Percentiles rank a stretch among this genome's conserved stretches.
Evolutionary conservation across 2,113 vertebrate species (phyloP).

Genomic region (Brachyhypopomus occidentalis): DNA sequence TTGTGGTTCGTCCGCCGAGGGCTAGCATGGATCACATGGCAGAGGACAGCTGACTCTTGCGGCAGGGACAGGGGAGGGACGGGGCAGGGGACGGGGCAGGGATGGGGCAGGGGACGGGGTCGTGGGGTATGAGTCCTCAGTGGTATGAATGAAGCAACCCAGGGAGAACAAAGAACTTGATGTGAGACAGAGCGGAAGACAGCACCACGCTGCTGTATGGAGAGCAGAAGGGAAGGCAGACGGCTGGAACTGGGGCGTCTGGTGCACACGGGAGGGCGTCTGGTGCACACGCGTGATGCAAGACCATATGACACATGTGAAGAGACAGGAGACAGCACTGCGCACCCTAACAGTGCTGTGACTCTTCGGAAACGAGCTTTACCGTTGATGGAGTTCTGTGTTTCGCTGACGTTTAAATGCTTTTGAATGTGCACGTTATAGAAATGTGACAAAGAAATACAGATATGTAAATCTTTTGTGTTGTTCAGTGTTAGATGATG

Average conservation of each 20-base stretch:
- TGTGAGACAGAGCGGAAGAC: background rate
- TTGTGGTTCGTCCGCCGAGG: background rate
- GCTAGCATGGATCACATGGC: background rate
- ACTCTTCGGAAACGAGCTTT: background rate
- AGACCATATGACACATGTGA: conserved; percentile 5
- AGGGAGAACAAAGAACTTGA: conserved; percentile 28
- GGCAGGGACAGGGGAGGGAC: background rate
- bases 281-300: conserved; percentile 28
- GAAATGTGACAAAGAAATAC: background rate
- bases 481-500: background rate
- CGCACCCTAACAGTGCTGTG: background rate
- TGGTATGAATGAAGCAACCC: conserved; percentile 37
- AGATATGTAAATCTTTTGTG: background rate
- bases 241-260: background rate
- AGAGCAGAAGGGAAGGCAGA: conserved; percentile 5
- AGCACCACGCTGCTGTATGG: background rate
- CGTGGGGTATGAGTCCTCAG: conserved; percentile 49
- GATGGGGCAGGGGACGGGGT: background rate
- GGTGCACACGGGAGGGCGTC: background rate
- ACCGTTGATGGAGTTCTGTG: background rate
- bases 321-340: background rate
- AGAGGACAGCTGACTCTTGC: background rate
- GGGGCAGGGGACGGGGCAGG: background rate
- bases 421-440: background rate
- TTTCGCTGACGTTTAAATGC: background rate